Evolutionary conservation across 2,797 vertebrate species (phyloP).

Genomic region (Helarctos malayanus): DNA sequence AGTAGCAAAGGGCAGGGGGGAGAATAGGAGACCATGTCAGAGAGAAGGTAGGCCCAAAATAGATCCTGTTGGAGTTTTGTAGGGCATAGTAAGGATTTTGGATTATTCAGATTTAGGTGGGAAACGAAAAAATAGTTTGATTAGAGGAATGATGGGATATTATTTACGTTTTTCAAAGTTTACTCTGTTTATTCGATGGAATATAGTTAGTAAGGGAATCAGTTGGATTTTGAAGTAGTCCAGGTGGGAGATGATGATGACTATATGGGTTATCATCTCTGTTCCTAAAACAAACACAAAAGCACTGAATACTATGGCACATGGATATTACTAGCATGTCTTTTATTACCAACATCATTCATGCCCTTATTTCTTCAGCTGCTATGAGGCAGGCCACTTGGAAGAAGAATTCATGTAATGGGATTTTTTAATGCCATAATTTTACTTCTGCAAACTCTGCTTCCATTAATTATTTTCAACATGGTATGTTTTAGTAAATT

Average conservation of each 20-base stretch:
- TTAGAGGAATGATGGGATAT: not conserved
- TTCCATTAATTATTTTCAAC: conserved; percentile 82
- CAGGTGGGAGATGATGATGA: conserved; percentile 6
- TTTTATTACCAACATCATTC: not conserved
- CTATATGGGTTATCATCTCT: not conserved
- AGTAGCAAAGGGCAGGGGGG: not conserved
- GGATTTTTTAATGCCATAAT: conserved; percentile 73
- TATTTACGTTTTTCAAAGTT: conserved; percentile 38
- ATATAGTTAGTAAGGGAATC: conserved; percentile 2
- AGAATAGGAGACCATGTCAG: not conserved
- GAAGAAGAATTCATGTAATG: conserved; percentile 67
- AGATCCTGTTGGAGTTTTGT: not conserved
- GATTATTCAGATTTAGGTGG: conserved; percentile 21
- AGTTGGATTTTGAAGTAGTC: not conserved
- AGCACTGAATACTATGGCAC: not conserved
- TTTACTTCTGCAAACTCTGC: conserved; percentile 81
- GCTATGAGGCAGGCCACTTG: conserved; percentile 28
- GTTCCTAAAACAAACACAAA: conserved; percentile 13
- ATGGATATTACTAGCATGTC: not conserved
- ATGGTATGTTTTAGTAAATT: conserved; percentile 83
- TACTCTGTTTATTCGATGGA: not conserved
- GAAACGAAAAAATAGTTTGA: conserved; percentile 48
- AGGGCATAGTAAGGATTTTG: not conserved
- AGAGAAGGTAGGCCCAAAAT: not conserved
- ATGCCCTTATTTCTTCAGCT: conserved; percentile 19